Percentiles rank a stretch among this genome's conserved stretches.
These are phyloP conservation scores for Etia nguti DNA, from an alignment of 2,113 vertebrate genomes.

Conservation along the genomic window DNA sequence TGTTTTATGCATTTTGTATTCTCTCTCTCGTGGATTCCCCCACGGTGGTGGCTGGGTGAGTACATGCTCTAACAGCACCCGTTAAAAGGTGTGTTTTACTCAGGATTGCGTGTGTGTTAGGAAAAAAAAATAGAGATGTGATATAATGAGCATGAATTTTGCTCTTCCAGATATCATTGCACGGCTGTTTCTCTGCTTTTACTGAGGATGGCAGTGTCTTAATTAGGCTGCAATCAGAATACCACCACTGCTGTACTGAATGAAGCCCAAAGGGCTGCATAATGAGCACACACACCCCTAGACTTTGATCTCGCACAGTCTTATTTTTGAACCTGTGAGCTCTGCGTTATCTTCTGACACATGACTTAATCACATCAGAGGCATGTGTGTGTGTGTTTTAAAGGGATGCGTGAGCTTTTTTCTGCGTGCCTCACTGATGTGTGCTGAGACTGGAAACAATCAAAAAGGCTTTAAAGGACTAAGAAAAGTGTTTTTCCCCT, in stretches of 20 bases:
- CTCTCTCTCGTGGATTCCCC: background rate
- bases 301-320: slow-evolving; percentile 40
- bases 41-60: background rate
- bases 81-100: background rate
- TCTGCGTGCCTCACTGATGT: background rate
- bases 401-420: background rate
- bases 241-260: background rate
- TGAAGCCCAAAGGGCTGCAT: slow-evolving; percentile 23
- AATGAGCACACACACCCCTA: slow-evolving; percentile 19
- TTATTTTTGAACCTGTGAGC: slow-evolving; percentile 23
- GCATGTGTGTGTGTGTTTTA: background rate
- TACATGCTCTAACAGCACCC: background rate
- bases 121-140: background rate
- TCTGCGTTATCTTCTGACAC: slow-evolving; percentile 16
- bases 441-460: background rate
- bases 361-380: slow-evolving; percentile 4
- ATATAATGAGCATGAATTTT: background rate
- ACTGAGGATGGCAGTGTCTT: slow-evolving; percentile 30
- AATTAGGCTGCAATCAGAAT: slow-evolving; percentile 30
- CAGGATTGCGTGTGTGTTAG: background rate
- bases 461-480: background rate
- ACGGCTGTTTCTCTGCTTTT: background rate
- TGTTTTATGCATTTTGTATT: background rate
- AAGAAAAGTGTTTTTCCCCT: background rate
- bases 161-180: background rate